Evolutionary conservation across 2,888 invertebrate genomes (phyloP), one percentile per base, ranked within the genome.

Genomic region (Nephrocerus scutellatus): DNA sequence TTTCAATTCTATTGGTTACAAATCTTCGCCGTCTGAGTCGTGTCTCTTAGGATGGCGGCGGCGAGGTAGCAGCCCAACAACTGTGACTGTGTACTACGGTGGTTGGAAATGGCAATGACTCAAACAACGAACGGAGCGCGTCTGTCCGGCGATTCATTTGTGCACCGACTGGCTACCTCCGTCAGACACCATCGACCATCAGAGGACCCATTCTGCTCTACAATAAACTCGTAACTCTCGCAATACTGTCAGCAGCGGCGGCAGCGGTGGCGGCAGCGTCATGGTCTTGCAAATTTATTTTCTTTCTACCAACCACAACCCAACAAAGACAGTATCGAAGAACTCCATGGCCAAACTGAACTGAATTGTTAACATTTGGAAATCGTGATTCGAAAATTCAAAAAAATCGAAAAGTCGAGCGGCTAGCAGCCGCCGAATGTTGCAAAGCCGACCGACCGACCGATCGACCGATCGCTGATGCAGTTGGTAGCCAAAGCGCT

Each of bases 281-380:
- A 46, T 46, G 46, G 44, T 39, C 36, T 44, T n/a, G 41, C 36
- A 44, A 46, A 46, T 39, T 39, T 44, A 46, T 44, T n/a, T n/a
- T n/a, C n/a, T n/a, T n/a, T n/a, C n/a, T n/a, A 46, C 46, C 46
- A 39, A 44, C 46, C 43, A 46, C 44, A 46, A 46, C 43, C 44
- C 43, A 46, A 46, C 41, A 46, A 46, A 46, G 46, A 46, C 46
- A 46, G n/a, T n/a, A n/a, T n/a, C n/a, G n/a, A n/a, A n/a, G n/a
- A n/a, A n/a, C n/a, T n/a, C n/a, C n/a, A n/a, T n/a, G n/a, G n/a
- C n/a, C n/a, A n/a, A n/a, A 46, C 44, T 44, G 46, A 46, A 46
- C 46, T 31, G 46, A 46, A 46, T 46, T 46, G 46, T 46, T 44
- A 44, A 25, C 46, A 46, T 46, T 46, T 39, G 41, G 41, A 46